Conservation (phyloP, 1,140 invertebrate species). For the Tetramorium parvispinum region DNA sequence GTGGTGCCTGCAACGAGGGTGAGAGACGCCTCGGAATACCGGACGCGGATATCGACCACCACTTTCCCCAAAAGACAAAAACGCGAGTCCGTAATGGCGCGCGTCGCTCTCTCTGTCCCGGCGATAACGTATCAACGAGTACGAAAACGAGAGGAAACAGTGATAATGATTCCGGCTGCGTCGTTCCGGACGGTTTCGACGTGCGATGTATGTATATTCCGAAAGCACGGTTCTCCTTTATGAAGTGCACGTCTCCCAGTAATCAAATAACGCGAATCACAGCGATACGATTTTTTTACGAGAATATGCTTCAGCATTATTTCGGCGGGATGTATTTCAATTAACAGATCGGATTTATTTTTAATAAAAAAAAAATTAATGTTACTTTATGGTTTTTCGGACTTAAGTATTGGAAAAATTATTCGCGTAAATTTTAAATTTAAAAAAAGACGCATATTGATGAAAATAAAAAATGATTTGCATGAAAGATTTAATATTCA, state of each 20-base stretch:
- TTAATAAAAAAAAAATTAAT: background rate
- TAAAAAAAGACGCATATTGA: background rate
- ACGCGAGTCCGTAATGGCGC: constrained; percentile 40
- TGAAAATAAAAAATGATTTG: background rate
- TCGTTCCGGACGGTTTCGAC: background rate
- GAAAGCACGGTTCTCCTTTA: background rate
- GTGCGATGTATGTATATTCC: background rate
- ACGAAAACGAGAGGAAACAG: background rate
- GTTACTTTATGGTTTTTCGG: background rate
- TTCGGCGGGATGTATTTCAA: background rate
- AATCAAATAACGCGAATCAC: background rate
- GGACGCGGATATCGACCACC: constrained; percentile 73
- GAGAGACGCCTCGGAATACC: constrained; percentile 75
- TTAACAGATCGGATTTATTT: background rate
- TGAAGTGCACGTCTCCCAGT: background rate
- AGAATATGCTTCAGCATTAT: background rate
- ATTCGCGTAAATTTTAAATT: background rate
- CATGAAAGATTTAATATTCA: background rate
- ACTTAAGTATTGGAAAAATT: background rate
- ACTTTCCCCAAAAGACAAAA: constrained; percentile 71
- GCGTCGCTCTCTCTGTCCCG: background rate
- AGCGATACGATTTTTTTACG: background rate
- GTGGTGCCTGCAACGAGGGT: constrained; percentile 77
- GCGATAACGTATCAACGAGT: background rate
- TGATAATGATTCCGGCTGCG: background rate